These are phyloP conservation scores for Carettochelys insculpta DNA, from an alignment of 2,113 vertebrate genomes.

Conservation along the genomic window DNA sequence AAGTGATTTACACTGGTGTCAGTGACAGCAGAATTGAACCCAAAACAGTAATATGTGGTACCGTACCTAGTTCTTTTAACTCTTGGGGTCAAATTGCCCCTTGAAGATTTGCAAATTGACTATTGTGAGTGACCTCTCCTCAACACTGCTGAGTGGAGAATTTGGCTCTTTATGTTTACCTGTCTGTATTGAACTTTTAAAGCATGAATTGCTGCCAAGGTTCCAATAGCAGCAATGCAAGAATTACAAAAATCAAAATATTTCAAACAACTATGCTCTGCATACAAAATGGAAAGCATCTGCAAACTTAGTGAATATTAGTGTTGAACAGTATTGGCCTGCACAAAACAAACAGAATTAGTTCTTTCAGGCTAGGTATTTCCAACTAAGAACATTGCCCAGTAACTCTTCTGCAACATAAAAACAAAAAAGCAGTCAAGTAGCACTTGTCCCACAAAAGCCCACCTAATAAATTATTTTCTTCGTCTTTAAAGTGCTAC, in stretches of 20 bases:
- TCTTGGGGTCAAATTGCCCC: neutral
- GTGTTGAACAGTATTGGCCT: neutral
- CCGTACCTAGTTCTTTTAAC: neutral
- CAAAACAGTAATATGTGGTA: neutral
- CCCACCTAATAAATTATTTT: too few relatives aligned
- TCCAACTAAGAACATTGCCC: slow-evolving; percentile 3
- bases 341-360: neutral
- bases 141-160: accelerated
- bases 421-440: too few relatives aligned
- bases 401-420: neutral
- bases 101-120: accelerated
- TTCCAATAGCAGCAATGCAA: neutral
- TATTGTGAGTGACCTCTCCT: accelerated
- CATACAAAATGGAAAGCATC: neutral
- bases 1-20: neutral
- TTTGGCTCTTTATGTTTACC: accelerated
- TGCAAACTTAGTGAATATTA: neutral
- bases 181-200: neutral
- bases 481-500: too few relatives aligned
- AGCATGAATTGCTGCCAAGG: neutral
- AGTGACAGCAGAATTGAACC: neutral
- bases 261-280: neutral
- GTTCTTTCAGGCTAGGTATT: neutral
- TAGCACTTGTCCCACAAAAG: too few relatives aligned
- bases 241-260: neutral